Evolutionary conservation across 1,140 invertebrate genomes (phyloP), one percentile per base, ranked within the genome.

Genomic region (Probaryconus sp.): DNA sequence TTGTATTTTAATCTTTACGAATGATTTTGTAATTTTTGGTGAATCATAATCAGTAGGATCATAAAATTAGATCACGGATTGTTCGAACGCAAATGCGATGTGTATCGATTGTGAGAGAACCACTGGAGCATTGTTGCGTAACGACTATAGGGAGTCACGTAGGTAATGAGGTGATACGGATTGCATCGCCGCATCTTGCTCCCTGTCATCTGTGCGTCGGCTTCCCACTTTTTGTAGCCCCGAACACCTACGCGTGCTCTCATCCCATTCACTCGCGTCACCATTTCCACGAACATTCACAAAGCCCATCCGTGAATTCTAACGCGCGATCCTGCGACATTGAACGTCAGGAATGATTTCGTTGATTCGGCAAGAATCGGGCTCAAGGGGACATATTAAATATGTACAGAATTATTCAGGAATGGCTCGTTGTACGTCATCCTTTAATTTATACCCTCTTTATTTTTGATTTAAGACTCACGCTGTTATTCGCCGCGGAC

Each of bases 141-240:
- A 79, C 61, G 55, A 58, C 17, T 58, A 58, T 43, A 56, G 65
- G 72, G 64, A 77, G 67, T 76, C 67, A 78, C 70, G 75, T 74
- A 76, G 72, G 61, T 81, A 79, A 79, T 77, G 77, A 81, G 75
- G 67, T 77, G 77, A 80, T 79, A 69, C 63, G 53, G 56, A 48
- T 70, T 61, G 73, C 68, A 73, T 77, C 51, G 40, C 68, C 35
- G 76, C 55, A 58, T 73, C 64, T 73, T 69, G 47, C 60, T 76
- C 42, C 38, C 53, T 67, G 47, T 63, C 55, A 60, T 60, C 35
- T 24, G 45, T 31, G 48, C 45, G 21, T 69, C 38, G 56, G 60
- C 51, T 74, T 74, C 42, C 48, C 61, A 64, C 60, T 76, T 71
- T 76, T 70, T 55, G 20, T 35, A 13, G 30, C 28, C 17, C 60